A percentile compares a stretch with the other conserved stretches of the same genome.
These are phyloP conservation scores for Drosophila longiperda DNA, from an alignment of 2,888 invertebrate species.

Conservation along the genomic window DNA sequence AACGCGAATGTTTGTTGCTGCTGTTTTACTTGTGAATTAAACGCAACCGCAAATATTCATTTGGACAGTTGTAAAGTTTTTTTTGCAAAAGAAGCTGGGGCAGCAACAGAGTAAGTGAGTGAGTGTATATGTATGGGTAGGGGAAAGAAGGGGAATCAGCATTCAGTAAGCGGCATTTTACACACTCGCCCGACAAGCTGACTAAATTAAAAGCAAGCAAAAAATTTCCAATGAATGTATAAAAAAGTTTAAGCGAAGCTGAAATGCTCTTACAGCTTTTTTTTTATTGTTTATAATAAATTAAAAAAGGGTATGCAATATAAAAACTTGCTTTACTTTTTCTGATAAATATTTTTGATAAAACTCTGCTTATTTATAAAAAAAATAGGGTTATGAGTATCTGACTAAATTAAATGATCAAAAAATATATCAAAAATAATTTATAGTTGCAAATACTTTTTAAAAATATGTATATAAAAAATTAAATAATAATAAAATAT, in stretches of 20 bases:
- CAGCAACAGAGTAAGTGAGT: conserved; percentile 5
- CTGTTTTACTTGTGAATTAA: conserved; percentile 85
- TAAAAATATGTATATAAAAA: too few species aligned
- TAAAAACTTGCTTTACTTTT: not conserved
- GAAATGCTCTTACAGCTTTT: conserved; percentile 12
- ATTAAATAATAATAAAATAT: not conserved
- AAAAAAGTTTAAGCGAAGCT: conserved; percentile 1
- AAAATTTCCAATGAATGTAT: not conserved
- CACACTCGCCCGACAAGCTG: conserved; percentile 76
- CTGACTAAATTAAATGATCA: not conserved
- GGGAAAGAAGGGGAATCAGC: not conserved
- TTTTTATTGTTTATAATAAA: not conserved
- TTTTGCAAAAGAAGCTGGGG: conserved; percentile 57
- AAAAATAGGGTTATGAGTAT: not conserved
- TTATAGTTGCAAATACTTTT: not conserved
- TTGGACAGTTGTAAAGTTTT: conserved; percentile 84
- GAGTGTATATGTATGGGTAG: not conserved
- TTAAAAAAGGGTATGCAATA: not conserved
- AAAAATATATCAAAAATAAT: too few species aligned
- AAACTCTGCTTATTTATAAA: not conserved
- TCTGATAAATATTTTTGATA: not conserved
- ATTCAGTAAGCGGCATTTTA: conserved; percentile 62
- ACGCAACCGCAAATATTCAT: conserved; percentile 85
- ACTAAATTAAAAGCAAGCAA: conserved; percentile 81
- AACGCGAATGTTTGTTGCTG: conserved; percentile 53